Base-by-base conservation (phyloP, 2,888 invertebrate genomes). In the Caenorhabditis becei region DNA sequence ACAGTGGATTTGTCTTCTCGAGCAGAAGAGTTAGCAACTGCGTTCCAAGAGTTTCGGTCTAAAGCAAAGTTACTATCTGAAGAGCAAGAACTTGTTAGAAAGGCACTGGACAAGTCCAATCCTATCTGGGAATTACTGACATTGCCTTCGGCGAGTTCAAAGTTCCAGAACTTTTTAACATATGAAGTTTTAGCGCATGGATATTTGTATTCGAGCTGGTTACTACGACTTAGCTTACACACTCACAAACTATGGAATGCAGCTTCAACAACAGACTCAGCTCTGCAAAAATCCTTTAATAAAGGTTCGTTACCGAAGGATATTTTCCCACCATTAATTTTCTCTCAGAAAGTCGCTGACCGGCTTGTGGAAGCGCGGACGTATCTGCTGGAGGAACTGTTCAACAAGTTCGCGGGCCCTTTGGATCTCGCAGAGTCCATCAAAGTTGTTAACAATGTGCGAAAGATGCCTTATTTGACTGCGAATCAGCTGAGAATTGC, bases 391-490 rank as follows among this genome's bases (percentile, higher is more conserved):
- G 90, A 90, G 61, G 90, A 89, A 49, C 84, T 90, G 2, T 90
- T 90, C 83, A 90, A 90, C 77, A 90, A 90, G 72, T 90, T 90
- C 63, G 83, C 88, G 10, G 86, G 90, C 28, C 90, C 90, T 1
- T 81, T 90, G 24, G 90, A 90, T 79, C 81, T 90, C 14, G 88
- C 90, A 4, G 84, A 86, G 18, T 86, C 87, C 16, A 88, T 90
- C 44, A 88, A 90, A 77, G 88, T 86, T 14, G 84, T 90, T 14
- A 90, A 90, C 77, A 90, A 90, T 77, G 90, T 90, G 44, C 83
- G 90, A 23, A 89, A 90, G 75, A 90, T 90, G 77, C 90, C 90
- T 1, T 91, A 87, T 56, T 81, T 90, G 51, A 89, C 90, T 1
- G 87, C 88, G 3, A 88, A 89, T 10, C 90, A 90, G 54, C 81